Conservation (phyloP, 2,113 vertebrate species). For the Entomyzon cyanotis region DNA sequence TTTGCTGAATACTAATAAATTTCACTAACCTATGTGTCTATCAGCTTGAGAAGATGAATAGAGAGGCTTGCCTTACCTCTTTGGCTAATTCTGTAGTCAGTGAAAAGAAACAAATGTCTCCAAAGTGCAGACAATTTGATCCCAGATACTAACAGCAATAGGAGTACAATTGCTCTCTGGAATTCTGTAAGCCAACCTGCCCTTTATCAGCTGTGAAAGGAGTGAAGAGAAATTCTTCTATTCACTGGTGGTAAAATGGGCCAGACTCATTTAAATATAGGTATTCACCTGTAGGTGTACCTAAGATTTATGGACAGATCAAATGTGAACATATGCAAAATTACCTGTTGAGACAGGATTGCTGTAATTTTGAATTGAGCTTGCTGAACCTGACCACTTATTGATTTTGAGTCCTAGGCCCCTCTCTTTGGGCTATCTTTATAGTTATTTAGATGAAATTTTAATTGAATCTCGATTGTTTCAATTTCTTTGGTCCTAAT, state of each 20-base stretch:
- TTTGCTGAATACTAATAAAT: neutral
- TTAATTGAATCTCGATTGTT: neutral
- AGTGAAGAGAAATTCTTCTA: neutral
- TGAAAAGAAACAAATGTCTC: neutral
- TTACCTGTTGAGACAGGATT: neutral
- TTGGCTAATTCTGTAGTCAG: neutral
- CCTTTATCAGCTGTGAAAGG: neutral
- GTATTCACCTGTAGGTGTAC: neutral
- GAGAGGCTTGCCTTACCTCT: neutral
- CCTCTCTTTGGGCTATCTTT: neutral
- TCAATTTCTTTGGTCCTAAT: neutral
- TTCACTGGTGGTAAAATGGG: neutral
- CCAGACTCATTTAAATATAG: neutral
- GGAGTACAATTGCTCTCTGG: neutral
- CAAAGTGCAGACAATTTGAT: neutral
- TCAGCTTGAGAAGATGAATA: neutral
- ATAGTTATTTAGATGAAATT: neutral
- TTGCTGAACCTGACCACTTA: neutral
- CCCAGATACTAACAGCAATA: rapidly evolving
- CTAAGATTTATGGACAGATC: neutral
- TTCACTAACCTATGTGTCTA: neutral
- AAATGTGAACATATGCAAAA: neutral
- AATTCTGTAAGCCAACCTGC: neutral
- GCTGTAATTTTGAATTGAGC: neutral
- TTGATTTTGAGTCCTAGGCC: neutral